These are phyloP conservation scores for Axinella damicornis DNA, from an alignment of 37 sponge, comb jelly and placozoan species.

Conservation along the genomic window DNA sequence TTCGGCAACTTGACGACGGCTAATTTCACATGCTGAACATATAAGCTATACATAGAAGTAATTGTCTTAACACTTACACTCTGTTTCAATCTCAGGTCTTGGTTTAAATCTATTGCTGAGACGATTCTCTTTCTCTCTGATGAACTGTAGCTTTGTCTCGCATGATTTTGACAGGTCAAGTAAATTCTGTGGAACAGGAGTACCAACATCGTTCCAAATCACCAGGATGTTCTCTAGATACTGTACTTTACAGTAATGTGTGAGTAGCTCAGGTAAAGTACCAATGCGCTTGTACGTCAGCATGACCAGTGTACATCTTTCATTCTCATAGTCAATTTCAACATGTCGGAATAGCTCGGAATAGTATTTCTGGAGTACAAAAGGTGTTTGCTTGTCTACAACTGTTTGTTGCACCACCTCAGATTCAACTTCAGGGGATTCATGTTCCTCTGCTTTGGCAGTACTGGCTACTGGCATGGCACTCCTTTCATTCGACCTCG, in stretches of 20 bases:
- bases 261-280: neutral
- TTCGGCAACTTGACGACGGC: no score
- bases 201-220: constrained; percentile 47
- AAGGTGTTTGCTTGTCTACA: no score
- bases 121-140: neutral
- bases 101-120: constrained; percentile 51
- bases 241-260: constrained; percentile 3
- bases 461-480: no score
- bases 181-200: constrained; percentile 1
- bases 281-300: constrained; percentile 23
- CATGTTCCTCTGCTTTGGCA: no score
- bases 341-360: no score
- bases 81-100: constrained; percentile 39
- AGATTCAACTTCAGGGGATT: no score
- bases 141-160: neutral
- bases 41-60: no score
- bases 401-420: no score
- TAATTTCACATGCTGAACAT: no score
- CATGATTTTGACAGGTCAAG: neutral
- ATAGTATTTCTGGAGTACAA: no score
- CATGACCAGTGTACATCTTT: constrained; percentile 31
- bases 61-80: constrained; percentile 25
- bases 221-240: constrained; percentile 24
- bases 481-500: no score
- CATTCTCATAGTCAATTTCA: neutral